phyloP scores from a whole-genome alignment of 1,140 invertebrate genomes.

The Ridgeia piscesae region DNA sequence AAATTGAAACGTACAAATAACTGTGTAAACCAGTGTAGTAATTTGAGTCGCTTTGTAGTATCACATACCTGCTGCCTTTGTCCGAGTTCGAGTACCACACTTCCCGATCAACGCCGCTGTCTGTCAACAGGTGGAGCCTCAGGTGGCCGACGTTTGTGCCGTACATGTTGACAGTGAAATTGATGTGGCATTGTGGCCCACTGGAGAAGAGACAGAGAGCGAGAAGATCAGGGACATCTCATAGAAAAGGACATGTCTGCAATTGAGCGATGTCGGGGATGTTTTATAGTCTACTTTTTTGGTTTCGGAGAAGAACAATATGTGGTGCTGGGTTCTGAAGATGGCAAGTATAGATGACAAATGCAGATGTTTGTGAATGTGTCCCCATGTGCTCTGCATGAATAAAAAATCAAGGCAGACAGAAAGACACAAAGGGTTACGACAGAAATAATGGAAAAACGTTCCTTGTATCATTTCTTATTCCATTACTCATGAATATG shows the following conservation, averaged over 20 bases:
- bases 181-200: constrained; percentile 6
- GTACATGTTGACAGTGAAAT: constrained; percentile 15
- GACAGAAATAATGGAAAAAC: neutral
- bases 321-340: neutral
- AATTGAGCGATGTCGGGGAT: neutral
- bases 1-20: too few relatives aligned
- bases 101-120: neutral
- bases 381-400: too few relatives aligned
- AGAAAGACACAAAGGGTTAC: neutral
- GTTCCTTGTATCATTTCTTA: neutral
- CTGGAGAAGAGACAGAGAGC: neutral
- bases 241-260: neutral
- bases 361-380: neutral
- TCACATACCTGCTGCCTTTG: neutral
- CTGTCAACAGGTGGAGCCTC: neutral
- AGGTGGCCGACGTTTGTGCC: constrained; percentile 12
- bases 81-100: neutral
- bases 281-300: neutral
- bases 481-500: neutral
- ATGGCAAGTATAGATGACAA: neutral
- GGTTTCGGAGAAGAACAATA: neutral
- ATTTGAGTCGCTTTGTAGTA: neutral
- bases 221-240: too few relatives aligned
- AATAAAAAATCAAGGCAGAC: neutral
- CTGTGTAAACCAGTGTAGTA: neutral